Evolutionary conservation across 2,888 invertebrate genomes (phyloP), one percentile per base, ranked within the genome.

Genomic region (Micoletzkya japonica): DNA sequence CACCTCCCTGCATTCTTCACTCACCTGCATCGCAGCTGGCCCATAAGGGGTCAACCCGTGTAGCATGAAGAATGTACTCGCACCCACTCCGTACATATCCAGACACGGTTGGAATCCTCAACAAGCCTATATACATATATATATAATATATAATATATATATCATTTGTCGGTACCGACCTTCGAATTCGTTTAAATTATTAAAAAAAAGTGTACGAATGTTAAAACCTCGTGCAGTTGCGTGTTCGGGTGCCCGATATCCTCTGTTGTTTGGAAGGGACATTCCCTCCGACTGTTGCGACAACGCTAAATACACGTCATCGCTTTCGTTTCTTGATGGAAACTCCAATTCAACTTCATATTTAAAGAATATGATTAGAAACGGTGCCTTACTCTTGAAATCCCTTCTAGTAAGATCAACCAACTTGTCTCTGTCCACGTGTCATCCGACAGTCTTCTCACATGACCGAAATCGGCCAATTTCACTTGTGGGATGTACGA

Each of bases 401-500:
- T n/a, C n/a, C n/a, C n/a, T n/a, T n/a, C n/a, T n/a, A n/a, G n/a
- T n/a, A n/a, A n/a, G n/a, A n/a, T n/a, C n/a, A 20, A 54, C n/a
- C 1, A 1, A 64, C 64, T 34, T 4, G 6, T 64, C 26, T 64
- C 64, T 14, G 6, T 52, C 30, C 36, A 37, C n/a, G n/a, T n/a
- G 1, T 2, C 28, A n/a, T 64, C 64, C 52, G 50, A 50, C 14
- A 37, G 36, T 32, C 50, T 34, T 32, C 64, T 50, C 50, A 64
- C 64, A 24, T 64, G 64, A 10, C 64, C 64, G 52, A 64, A 64
- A 28, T 64, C 64, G 36, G 49, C 7, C 64, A 64, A n/a, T 30
- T 64, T 64, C 20, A 64, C 50, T 10, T 64, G 64, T 0, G 64
- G 64, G 34, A 64, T 44, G 2, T n/a, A 30, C 7, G 36, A 34